Evolutionary conservation across 2,113 vertebrate species (phyloP), one percentile per base, ranked within the genome.

Genomic region (Galemys pyrenaicus): DNA sequence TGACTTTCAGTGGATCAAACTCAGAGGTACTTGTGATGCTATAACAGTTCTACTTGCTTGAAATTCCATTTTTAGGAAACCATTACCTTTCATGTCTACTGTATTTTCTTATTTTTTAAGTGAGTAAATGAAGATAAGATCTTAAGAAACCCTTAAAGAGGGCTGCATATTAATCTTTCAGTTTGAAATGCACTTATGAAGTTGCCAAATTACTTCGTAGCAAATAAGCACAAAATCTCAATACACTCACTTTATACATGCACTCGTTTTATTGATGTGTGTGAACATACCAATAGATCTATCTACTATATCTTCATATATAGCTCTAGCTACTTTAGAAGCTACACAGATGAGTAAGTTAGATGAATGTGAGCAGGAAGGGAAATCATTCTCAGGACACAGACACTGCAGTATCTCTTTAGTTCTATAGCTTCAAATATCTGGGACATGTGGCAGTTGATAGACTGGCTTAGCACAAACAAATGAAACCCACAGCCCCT

Each of bases 111-210:
- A 60, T 68, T 49, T 90, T 44, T 46, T 86, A 22, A 87, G 28
- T 87, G 17, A 70, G 49, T 22, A 87, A 88, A 90, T 77, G 56
- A 10, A 95, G 92, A 49, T 49, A 85, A 41, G 39, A 87, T 81
- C 85, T 94, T 93, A 84, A 94, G 67, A 12, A 60, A 71, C 2
- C 6, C n/a, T 89, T 85, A 37, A 89, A 90, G 78, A 10, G 24
- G 60, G 26, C 37, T 91, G 11, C 24, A 64, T 70, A 80, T 68
- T 46, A 77, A 56, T 51, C 56, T 75, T 22, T 49, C n/a, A 75
- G 64, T 39, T 89, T 89, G 68, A 89, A 91, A 92, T 86, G 0
- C 7, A 68, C 32, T 60, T 4, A 49, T 77, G 46, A 87, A 67
- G 10, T 75, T 49, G 51, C 86, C 75, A 86, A 15, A 49, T 77